Conservation (phyloP, 2,888 invertebrate genomes). For the Drosophila multiciliata region DNA sequence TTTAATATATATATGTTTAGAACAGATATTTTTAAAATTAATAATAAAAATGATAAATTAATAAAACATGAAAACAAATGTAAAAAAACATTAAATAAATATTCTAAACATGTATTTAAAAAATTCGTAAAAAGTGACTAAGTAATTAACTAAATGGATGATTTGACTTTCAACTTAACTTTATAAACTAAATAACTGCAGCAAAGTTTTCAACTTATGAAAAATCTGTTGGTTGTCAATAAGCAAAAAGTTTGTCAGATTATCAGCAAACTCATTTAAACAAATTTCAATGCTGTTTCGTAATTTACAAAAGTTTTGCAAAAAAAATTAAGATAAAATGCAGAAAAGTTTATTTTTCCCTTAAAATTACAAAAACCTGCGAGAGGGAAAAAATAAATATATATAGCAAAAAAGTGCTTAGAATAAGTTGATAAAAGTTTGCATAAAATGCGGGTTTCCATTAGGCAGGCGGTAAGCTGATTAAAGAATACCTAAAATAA, state of each 20-base stretch:
- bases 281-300: neutral
- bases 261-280: neutral
- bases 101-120: neutral
- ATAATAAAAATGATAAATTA: neutral
- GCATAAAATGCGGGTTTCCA: neutral
- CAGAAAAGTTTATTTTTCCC: neutral
- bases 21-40: neutral
- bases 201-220: neutral
- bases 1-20: too few relatives aligned
- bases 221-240: neutral
- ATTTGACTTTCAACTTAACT: neutral
- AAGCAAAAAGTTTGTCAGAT: neutral
- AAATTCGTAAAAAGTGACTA: neutral
- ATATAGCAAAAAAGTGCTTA: neutral
- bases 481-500: constrained; percentile 37
- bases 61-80: accelerated
- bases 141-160: neutral
- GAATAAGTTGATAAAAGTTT: neutral
- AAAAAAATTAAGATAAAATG: neutral
- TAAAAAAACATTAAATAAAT: neutral
- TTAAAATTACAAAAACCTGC: accelerated
- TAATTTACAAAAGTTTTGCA: constrained; percentile 1
- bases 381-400: neutral
- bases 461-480: constrained; percentile 25
- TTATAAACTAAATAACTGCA: neutral